Evolutionary conservation across 2,797 vertebrate species (phyloP).

Genomic region (Tenualosa thibaudeaui): DNA sequence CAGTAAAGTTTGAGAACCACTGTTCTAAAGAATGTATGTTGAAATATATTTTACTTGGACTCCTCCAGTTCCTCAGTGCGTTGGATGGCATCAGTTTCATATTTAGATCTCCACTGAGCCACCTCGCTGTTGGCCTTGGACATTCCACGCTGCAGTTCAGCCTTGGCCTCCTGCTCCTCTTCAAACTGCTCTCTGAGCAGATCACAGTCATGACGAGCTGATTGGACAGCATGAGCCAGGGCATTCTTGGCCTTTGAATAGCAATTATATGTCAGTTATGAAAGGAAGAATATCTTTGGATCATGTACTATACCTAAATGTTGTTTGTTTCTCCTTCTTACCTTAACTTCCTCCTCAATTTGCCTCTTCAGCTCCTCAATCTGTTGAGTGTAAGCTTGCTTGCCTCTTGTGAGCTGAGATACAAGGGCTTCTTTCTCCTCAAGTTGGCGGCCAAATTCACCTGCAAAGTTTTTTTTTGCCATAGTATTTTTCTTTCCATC

Average conservation of each 20-base stretch:
- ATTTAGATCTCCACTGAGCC: slow-evolving; percentile 84
- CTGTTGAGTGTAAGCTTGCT: neutral
- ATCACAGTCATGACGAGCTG: slow-evolving; percentile 81
- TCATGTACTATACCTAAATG: neutral
- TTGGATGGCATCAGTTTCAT: slow-evolving; percentile 82
- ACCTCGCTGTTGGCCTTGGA: slow-evolving; percentile 86
- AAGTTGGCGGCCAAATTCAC: slow-evolving; percentile 79
- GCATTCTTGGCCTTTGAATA: slow-evolving; percentile 75
- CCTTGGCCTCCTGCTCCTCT: slow-evolving; percentile 80
- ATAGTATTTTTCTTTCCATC: too few relatives aligned
- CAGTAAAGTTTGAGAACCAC: too few relatives aligned
- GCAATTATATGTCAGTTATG: too few relatives aligned
- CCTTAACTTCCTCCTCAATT: slow-evolving; percentile 64
- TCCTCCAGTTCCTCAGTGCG: slow-evolving; percentile 82
- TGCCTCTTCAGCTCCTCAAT: slow-evolving; percentile 6
- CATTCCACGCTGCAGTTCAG: slow-evolving; percentile 78
- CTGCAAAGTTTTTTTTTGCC: slow-evolving; percentile 54
- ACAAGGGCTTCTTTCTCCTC: slow-evolving; percentile 83
- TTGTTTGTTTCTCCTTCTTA: slow-evolving; percentile 39
- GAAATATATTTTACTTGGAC: slow-evolving; percentile 71
- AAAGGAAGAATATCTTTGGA: too few relatives aligned
- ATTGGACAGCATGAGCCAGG: slow-evolving; percentile 80
- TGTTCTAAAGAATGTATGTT: neutral
- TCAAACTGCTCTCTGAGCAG: slow-evolving; percentile 83
- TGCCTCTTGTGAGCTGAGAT: slow-evolving; percentile 77